phyloP scores from a whole-genome alignment of 1,140 invertebrate species.

The Zaprionus ornatus region DNA sequence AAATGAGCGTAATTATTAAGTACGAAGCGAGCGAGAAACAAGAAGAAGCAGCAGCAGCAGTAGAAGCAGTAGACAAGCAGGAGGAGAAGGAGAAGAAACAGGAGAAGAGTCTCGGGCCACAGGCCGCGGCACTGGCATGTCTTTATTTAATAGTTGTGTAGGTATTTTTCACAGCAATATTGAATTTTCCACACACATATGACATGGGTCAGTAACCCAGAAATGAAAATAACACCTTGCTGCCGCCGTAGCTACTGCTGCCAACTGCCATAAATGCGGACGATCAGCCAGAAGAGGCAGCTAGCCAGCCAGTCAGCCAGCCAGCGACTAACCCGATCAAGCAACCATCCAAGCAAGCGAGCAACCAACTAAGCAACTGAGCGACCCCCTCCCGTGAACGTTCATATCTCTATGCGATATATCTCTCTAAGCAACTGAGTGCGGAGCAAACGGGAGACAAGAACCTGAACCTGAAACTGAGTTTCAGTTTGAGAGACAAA shows the following conservation, averaged over 20 bases:
- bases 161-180: conserved; percentile 82
- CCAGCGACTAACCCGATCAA: conserved; percentile 50
- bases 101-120: conserved; percentile 2
- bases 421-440: conserved; percentile 64
- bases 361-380: conserved; percentile 41
- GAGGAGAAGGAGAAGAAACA: conserved; percentile 7
- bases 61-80: not conserved
- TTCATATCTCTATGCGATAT: conserved; percentile 76
- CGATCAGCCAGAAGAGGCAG: conserved; percentile 43
- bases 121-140: conserved; percentile 40
- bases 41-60: not conserved
- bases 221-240: conserved; percentile 82
- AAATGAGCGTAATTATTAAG: conserved; percentile 82
- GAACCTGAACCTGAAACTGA: conserved; percentile 53
- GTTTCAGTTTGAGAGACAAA: conserved; percentile 64
- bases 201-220: conserved; percentile 81
- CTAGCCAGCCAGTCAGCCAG: conserved; percentile 14
- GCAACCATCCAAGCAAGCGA: conserved; percentile 21
- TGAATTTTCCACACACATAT: conserved; percentile 81
- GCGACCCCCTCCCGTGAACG: conserved; percentile 55
- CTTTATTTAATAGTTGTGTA: conserved; percentile 81
- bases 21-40: conserved; percentile 39
- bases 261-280: conserved; percentile 78
- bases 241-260: conserved; percentile 37
- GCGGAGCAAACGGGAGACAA: conserved; percentile 49